Evolutionary conservation across 92 coral and sea anemone genomes (phyloP).

Genomic region (Zoanthus sansibaricus): DNA sequence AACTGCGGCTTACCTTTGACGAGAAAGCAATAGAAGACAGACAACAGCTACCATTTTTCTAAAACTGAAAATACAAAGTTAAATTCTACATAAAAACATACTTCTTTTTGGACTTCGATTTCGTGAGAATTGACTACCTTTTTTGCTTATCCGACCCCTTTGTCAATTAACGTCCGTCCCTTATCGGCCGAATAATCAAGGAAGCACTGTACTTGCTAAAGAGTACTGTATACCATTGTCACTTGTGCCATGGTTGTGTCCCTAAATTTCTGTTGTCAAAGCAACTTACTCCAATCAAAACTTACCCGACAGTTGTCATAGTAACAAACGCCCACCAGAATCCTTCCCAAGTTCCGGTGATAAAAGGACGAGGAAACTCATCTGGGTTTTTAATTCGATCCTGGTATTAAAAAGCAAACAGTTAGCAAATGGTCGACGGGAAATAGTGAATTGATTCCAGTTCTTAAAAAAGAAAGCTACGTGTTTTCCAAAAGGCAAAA

Average conservation of each 20-base stretch:
- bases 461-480: too few relatives aligned
- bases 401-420: slow-evolving; percentile 42
- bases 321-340: slow-evolving; percentile 99
- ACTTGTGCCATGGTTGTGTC: neutral
- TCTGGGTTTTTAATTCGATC: slow-evolving; percentile 96
- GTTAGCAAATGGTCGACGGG: neutral
- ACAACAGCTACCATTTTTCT: too few relatives aligned
- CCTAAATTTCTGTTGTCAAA: neutral
- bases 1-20: too few relatives aligned
- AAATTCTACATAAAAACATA: too few relatives aligned
- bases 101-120: too few relatives aligned
- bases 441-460: too few relatives aligned
- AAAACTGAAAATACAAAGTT: too few relatives aligned
- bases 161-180: too few relatives aligned
- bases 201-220: neutral
- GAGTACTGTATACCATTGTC: neutral
- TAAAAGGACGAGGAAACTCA: slow-evolving; percentile 91
- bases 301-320: slow-evolving; percentile 99
- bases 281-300: neutral
- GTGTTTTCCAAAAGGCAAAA: too few relatives aligned
- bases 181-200: neutral
- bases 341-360: slow-evolving; percentile 97
- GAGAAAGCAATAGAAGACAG: too few relatives aligned
- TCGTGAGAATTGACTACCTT: too few relatives aligned
- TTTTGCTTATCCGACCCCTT: too few relatives aligned